Percentiles rank a stretch among this genome's conserved stretches.
Conservation (phyloP, 2,797 vertebrate species). For the Gallinago solitaria region DNA sequence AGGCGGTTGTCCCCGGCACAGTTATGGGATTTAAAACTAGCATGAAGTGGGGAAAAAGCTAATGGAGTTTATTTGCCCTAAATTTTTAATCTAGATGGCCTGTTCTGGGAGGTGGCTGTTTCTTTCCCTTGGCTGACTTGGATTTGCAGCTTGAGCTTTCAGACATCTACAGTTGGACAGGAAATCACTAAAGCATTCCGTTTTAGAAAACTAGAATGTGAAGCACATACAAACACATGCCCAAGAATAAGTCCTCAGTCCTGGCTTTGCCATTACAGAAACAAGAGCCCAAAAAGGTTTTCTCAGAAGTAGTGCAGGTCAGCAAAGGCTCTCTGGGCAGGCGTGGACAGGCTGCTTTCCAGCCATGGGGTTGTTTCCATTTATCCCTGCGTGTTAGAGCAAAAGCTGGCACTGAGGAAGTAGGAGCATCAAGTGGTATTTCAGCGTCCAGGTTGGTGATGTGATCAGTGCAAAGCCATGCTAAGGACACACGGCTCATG, state of each 20-base stretch:
- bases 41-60: not conserved
- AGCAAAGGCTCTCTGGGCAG: not conserved
- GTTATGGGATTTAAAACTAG: not conserved
- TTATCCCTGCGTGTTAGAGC: fast-evolving
- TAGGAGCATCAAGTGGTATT: not conserved
- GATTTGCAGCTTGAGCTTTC: not conserved
- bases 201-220: not conserved
- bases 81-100: not conserved
- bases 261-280: not conserved
- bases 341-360: not conserved
- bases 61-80: not conserved
- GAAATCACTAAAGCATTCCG: not conserved
- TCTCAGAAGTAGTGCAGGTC: not conserved
- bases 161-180: not conserved
- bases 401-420: not conserved
- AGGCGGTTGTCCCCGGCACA: not conserved
- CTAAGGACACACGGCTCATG: not conserved
- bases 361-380: not conserved
- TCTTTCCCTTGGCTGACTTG: not conserved
- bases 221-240: not conserved
- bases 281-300: not conserved
- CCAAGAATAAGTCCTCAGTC: not conserved
- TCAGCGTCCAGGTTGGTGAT: not conserved
- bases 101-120: not conserved
- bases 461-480: not conserved